These are phyloP conservation scores for Meteorus cinctellus DNA, from an alignment of 2,888 invertebrate species.

Conservation along the genomic window DNA sequence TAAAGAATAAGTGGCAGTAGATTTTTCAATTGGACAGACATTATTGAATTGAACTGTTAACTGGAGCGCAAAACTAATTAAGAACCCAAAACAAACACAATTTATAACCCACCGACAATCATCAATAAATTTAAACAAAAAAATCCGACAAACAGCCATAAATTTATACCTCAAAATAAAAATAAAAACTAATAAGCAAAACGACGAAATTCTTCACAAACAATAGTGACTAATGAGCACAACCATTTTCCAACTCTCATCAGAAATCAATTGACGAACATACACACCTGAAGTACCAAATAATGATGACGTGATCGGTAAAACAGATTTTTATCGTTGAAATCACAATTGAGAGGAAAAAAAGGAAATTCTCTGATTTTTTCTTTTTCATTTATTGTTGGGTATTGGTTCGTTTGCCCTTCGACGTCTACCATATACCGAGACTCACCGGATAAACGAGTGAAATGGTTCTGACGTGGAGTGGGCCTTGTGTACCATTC, in stretches of 20 bases:
- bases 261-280: background rate
- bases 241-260: slow-evolving; percentile 3
- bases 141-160: slow-evolving; percentile 1
- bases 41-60: slow-evolving; percentile 45
- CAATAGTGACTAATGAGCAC: slow-evolving; percentile 11
- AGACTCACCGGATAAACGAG: slow-evolving; percentile 64
- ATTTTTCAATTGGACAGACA: slow-evolving; percentile 42
- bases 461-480: slow-evolving; percentile 71
- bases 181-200: background rate
- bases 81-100: background rate
- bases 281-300: background rate
- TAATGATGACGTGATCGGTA: background rate
- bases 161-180: background rate
- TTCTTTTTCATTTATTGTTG: background rate
- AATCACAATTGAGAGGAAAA: background rate
- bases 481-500: slow-evolving; percentile 63
- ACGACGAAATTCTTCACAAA: background rate
- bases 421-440: slow-evolving; percentile 33
- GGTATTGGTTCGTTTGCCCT: slow-evolving; percentile 29
- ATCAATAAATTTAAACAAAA: background rate
- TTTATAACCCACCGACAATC: slow-evolving; percentile 2
- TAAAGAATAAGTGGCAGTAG: slow-evolving; percentile 25
- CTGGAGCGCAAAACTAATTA: slow-evolving; percentile 40
- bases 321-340: slow-evolving; percentile 8
- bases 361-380: background rate